Conservation (phyloP, 2,888 invertebrate species). For the Mythimna pallens region DNA sequence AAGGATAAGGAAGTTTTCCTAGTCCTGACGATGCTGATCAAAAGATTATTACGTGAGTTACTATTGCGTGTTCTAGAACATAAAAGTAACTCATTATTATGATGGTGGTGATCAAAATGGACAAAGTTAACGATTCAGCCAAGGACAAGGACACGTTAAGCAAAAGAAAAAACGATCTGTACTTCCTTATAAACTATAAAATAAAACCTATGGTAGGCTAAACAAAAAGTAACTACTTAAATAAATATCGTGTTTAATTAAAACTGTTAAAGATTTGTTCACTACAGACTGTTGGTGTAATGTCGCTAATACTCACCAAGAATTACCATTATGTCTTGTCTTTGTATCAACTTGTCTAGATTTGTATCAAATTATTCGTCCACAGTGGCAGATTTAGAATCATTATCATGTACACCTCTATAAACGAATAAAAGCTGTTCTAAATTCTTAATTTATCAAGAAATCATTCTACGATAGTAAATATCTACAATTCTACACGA, state of each 20-base stretch:
- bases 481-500: not conserved
- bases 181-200: not conserved
- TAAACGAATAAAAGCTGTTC: not conserved
- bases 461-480: not conserved
- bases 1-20: not conserved
- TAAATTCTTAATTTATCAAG: not conserved
- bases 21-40: constrained; percentile 8
- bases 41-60: constrained; percentile 14
- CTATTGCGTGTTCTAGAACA: not conserved
- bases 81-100: constrained; percentile 10
- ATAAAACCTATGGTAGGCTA: not conserved
- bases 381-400: not conserved
- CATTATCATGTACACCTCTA: not conserved
- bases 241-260: constrained; percentile 22
- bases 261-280: constrained; percentile 15
- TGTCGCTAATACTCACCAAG: not conserved
- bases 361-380: not conserved
- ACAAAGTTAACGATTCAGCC: constrained; percentile 12
- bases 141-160: constrained; percentile 3
- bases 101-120: constrained; percentile 12
- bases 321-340: not conserved
- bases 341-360: not conserved
- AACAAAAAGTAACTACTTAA: not conserved
- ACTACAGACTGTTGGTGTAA: not conserved
- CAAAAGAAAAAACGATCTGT: constrained; percentile 13